Percentiles rank a stretch among this genome's conserved stretches.
phyloP scores from a whole-genome alignment of 2,888 invertebrate genomes.

The Drosophila greeni region DNA sequence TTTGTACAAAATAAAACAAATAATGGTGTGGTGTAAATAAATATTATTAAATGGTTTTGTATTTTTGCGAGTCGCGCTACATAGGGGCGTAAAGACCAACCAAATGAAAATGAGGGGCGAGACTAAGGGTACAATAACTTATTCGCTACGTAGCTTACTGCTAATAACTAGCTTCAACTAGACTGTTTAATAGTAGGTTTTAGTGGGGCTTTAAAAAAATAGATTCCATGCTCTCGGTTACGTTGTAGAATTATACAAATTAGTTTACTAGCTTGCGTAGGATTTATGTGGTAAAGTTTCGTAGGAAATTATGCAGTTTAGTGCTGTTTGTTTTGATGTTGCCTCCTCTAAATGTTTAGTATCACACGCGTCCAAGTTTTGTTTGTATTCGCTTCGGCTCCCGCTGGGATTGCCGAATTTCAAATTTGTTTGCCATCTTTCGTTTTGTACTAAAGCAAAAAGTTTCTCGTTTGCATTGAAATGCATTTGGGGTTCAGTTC shows the following conservation, averaged over 20 bases:
- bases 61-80: conserved; percentile 40
- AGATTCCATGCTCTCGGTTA: conserved; percentile 50
- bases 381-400: conserved; percentile 30
- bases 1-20: conserved; percentile 54
- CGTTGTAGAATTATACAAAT: conserved; percentile 35
- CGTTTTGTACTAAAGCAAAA: conserved; percentile 58
- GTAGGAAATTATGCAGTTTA: conserved; percentile 46
- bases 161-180: conserved; percentile 63
- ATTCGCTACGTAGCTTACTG: conserved; percentile 51
- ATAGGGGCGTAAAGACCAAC: conserved; percentile 17
- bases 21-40: conserved; percentile 18
- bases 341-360: conserved; percentile 68
- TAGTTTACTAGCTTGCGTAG: conserved; percentile 33
- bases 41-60: conserved; percentile 34
- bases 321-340: conserved; percentile 48
- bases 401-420: conserved; percentile 20
- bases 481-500: conserved; percentile 52
- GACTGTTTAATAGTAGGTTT: conserved; percentile 49
- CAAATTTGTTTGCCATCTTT: conserved; percentile 39
- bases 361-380: conserved; percentile 68
- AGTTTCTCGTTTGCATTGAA: conserved; percentile 38
- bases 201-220: conserved; percentile 60
- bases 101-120: conserved; percentile 23
- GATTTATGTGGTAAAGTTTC: conserved; percentile 33
- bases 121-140: conserved; percentile 48